Evolutionary conservation across 2,113 vertebrate species (phyloP).

Genomic region (Zosterops borbonicus): DNA sequence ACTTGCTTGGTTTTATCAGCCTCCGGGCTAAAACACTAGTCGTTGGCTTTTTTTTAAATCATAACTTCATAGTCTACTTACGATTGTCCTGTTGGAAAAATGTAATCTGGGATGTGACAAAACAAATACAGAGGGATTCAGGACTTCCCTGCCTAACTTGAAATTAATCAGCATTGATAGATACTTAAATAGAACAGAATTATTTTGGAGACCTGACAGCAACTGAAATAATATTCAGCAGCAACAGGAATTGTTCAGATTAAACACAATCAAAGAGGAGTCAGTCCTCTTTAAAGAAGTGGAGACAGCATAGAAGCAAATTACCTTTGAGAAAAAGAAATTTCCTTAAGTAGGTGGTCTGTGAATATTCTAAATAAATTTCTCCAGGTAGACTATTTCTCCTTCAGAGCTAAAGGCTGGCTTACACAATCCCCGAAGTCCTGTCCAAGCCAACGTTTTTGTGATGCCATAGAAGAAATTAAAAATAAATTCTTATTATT

Average conservation of each 20-base stretch:
- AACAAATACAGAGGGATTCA: background rate
- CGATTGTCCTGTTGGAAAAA: background rate
- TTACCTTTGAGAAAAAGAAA: background rate
- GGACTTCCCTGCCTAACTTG: background rate
- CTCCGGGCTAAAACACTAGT: background rate
- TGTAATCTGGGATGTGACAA: background rate
- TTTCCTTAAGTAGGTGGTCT: background rate
- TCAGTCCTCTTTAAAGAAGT: background rate
- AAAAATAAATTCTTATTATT: background rate
- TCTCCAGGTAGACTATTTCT: background rate
- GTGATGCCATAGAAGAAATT: background rate
- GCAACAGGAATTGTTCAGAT: background rate
- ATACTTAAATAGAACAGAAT: background rate
- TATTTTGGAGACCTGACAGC: background rate
- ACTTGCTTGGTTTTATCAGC: background rate
- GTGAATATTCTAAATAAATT: background rate
- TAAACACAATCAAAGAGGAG: background rate
- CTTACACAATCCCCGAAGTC: accelerated
- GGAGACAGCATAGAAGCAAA: background rate
- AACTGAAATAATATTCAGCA: background rate
- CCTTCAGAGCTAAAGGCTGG: background rate
- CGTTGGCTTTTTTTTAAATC: background rate
- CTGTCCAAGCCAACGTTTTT: background rate
- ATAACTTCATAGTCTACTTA: background rate
- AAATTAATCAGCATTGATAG: background rate